phyloP scores from a whole-genome alignment of 2,888 invertebrate genomes.

The Drosophila atroscutellata region DNA sequence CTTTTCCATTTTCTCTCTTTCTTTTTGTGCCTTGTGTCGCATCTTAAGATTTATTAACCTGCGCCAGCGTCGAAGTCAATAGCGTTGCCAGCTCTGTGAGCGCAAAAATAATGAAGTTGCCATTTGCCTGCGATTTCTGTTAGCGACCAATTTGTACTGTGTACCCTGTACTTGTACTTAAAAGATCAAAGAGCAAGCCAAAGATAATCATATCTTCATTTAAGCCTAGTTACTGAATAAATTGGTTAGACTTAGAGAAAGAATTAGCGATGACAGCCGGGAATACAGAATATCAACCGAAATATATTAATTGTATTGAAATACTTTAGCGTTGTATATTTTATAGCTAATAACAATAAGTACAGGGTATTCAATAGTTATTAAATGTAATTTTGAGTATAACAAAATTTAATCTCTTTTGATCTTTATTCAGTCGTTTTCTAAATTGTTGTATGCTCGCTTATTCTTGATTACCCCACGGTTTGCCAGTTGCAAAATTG shows the following conservation, averaged over 20 bases:
- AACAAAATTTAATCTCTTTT: neutral
- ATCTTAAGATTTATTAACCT: conserved; percentile 81
- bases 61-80: conserved; percentile 44
- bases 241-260: neutral
- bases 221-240: neutral
- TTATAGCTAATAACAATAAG: neutral
- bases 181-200: conserved; percentile 11
- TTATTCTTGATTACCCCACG: conserved; percentile 36
- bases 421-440: conserved; percentile 5
- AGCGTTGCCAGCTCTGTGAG: conserved; percentile 37
- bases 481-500: conserved; percentile 12
- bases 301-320: neutral
- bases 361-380: conserved; percentile 7
- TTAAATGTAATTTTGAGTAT: no score
- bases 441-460: conserved; percentile 4
- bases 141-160: neutral
- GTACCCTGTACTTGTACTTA: conserved; percentile 31
- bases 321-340: neutral
- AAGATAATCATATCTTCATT: neutral
- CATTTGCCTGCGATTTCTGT: conserved; percentile 24
- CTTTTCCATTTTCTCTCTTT: conserved; percentile 43
- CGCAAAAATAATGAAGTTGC: conserved; percentile 53
- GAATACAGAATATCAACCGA: neutral
- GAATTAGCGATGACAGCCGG: neutral
- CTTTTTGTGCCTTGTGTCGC: conserved; percentile 53